Evolutionary conservation across 2,113 vertebrate genomes (phyloP).

Genomic region (Brevimyrus niger): DNA sequence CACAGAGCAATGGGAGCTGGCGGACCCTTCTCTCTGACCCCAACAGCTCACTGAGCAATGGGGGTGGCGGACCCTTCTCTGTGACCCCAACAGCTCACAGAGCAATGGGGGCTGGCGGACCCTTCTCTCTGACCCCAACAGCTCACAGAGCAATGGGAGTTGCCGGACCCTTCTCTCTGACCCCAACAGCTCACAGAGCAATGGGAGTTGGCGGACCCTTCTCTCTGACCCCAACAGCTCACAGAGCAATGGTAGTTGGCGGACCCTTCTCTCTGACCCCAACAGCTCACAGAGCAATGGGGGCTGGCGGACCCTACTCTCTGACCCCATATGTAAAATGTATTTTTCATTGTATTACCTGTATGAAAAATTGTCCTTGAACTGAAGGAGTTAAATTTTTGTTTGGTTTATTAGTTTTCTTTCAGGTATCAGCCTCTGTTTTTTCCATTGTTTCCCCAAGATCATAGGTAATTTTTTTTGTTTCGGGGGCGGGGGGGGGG

Average conservation of each 20-base stretch:
- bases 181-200: background rate
- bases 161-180: background rate
- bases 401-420: background rate
- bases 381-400: background rate
- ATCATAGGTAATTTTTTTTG: background rate
- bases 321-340: background rate
- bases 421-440: background rate
- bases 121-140: background rate
- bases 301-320: background rate
- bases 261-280: too few species aligned
- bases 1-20: background rate
- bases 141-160: too few species aligned
- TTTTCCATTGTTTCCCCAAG: slow-evolving; percentile 2
- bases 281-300: background rate
- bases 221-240: background rate
- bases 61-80: background rate
- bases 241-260: background rate
- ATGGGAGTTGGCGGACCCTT: too few species aligned
- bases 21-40: background rate
- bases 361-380: background rate
- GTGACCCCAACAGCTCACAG: too few species aligned
- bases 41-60: too few species aligned
- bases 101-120: too few species aligned
- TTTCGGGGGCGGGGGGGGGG: slow-evolving; percentile 20
- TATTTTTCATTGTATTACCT: background rate